Evolutionary conservation across 2,888 invertebrate genomes (phyloP).

Genomic region (Agapostemon virescens): DNA sequence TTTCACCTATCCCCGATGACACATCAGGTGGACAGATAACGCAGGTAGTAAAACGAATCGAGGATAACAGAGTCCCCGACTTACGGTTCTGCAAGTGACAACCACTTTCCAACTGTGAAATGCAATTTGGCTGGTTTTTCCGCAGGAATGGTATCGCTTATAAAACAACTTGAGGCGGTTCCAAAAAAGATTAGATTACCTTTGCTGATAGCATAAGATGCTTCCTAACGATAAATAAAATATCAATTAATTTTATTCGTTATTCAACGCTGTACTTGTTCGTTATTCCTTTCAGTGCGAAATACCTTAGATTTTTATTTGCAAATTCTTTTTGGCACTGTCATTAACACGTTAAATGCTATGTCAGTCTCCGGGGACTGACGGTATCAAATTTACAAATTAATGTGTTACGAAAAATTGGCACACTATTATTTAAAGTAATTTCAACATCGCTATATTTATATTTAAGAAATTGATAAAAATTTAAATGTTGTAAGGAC

Average conservation of each 20-base stretch:
- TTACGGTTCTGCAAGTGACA: neutral
- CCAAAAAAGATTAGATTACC: neutral
- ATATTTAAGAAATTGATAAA: too few species aligned
- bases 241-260: neutral
- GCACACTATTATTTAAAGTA: too few species aligned
- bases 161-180: neutral
- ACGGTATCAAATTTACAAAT: too few species aligned
- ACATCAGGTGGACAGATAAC: neutral
- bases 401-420: too few species aligned
- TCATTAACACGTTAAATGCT: too few species aligned
- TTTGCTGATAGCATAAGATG: neutral
- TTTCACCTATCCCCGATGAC: neutral
- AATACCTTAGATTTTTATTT: neutral
- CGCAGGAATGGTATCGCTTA: neutral
- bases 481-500: too few species aligned
- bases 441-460: too few species aligned
- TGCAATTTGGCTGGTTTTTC: slow-evolving; percentile 1
- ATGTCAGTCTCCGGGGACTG: too few species aligned
- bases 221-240: neutral
- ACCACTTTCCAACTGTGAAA: neutral
- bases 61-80: neutral
- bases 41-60: neutral
- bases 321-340: neutral
- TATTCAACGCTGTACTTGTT: neutral
- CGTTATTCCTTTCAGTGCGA: too few species aligned